phyloP scores from a whole-genome alignment of 2,888 invertebrate species.

The Ophonus ardosiacus region DNA sequence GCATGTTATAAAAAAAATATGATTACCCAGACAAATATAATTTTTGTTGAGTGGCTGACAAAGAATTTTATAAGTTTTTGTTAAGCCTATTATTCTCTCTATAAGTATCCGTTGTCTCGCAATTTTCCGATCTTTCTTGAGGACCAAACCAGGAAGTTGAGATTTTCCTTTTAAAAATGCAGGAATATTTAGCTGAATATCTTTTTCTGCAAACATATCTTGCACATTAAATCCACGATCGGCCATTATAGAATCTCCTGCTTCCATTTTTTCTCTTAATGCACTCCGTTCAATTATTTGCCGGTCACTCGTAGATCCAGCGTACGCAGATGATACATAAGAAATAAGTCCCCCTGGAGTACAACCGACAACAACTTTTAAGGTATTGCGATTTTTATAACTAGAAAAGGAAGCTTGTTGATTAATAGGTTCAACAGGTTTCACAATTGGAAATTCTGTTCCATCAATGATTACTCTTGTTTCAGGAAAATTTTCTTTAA shows the following conservation, averaged over 20 bases:
- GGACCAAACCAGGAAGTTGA: neutral
- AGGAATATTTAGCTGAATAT: neutral
- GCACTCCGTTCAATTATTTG: neutral
- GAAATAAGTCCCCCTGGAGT: neutral
- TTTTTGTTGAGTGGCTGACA: neutral
- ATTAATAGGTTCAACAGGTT: neutral
- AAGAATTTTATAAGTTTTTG: no score
- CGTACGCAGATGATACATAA: neutral
- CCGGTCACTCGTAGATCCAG: neutral
- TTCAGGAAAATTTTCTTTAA: neutral
- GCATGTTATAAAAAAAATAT: neutral
- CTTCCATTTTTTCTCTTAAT: neutral
- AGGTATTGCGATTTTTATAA: neutral
- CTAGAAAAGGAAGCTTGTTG: neutral
- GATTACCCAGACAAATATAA: neutral
- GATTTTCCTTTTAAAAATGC: neutral
- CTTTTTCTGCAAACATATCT: neutral
- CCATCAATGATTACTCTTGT: neutral
- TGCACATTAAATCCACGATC: neutral
- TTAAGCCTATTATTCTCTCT: neutral
- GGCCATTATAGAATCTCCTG: conserved; percentile 1
- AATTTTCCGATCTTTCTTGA: neutral
- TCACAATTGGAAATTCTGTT: conserved; percentile 4
- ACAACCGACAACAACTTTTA: neutral
- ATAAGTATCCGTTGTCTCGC: neutral